Percentiles rank a stretch among this genome's conserved stretches.
phyloP scores from a whole-genome alignment of 2,113 vertebrate species.

The Pterocles gutturalis region DNA sequence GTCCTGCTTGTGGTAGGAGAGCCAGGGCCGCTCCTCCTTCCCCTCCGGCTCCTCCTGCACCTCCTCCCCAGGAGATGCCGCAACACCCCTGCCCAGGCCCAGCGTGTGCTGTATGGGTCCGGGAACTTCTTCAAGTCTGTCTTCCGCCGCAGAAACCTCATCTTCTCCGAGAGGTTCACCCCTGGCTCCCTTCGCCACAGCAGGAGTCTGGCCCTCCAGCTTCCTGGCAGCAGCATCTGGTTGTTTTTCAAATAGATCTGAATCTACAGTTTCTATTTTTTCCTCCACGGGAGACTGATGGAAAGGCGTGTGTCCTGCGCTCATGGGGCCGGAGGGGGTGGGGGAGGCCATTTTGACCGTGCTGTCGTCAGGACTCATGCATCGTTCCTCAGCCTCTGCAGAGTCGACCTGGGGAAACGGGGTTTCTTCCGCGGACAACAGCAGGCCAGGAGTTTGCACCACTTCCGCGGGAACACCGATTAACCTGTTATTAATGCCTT shows the following conservation, averaged over 20 bases:
- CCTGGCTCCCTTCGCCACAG: not conserved
- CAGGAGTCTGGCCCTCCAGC: slow-evolving; percentile 39
- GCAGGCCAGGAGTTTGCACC: not conserved
- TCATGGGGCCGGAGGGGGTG: slow-evolving; percentile 92
- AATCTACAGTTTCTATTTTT: slow-evolving; percentile 77
- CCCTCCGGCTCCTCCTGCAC: not conserved
- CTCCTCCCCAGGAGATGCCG: not conserved
- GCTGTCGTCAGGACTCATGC: slow-evolving; percentile 93
- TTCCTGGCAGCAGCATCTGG: slow-evolving; percentile 56
- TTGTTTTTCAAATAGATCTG: slow-evolving; percentile 74
- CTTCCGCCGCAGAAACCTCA: not conserved
- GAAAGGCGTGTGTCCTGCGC: slow-evolving; percentile 91
- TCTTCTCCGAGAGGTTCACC: slow-evolving; percentile 10
- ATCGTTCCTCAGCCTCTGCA: slow-evolving; percentile 89
- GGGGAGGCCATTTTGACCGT: slow-evolving; percentile 95
- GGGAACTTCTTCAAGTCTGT: not conserved
- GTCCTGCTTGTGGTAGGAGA: slow-evolving; percentile 71
- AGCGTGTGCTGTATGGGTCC: not conserved
- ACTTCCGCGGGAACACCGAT: slow-evolving; percentile 16
- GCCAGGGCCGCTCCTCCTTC: slow-evolving; percentile 51
- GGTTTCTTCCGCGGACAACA: slow-evolving; percentile 25
- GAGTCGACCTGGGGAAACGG: slow-evolving; percentile 56
- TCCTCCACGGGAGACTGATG: slow-evolving; percentile 94
- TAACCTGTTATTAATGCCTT: not conserved
- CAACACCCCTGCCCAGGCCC: not conserved